Evolutionary conservation across 1,140 invertebrate species (phyloP).

Genomic region (Bombus confusus): DNA sequence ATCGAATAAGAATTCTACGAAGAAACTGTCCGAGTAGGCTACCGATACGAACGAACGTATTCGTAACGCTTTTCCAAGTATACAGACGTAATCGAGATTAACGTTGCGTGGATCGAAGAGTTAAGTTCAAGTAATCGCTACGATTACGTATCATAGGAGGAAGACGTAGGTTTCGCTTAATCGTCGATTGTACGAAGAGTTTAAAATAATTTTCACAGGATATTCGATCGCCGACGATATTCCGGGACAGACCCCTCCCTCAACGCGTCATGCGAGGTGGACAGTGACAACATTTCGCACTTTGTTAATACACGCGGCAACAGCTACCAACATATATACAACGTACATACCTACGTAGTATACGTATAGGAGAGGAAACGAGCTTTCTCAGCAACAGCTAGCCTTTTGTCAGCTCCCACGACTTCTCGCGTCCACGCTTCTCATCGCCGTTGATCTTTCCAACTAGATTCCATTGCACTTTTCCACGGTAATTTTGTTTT

Average conservation of each 20-base stretch:
- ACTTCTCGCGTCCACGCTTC: slow-evolving; percentile 68
- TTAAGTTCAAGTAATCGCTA: too few relatives aligned
- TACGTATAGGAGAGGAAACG: background rate
- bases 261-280: slow-evolving; percentile 16
- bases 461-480: slow-evolving; percentile 39
- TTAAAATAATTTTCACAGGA: background rate
- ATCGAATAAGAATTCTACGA: background rate
- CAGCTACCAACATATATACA: too few relatives aligned
- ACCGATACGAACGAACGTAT: background rate
- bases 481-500: background rate
- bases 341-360: background rate
- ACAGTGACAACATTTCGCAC: slow-evolving; percentile 41
- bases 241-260: background rate
- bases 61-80: too few relatives aligned
- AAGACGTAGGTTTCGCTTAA: too few relatives aligned
- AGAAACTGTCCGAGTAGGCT: background rate
- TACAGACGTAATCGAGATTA: too few relatives aligned
- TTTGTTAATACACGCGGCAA: slow-evolving; percentile 20
- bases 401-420: slow-evolving; percentile 66
- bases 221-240: background rate
- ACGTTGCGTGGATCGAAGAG: too few relatives aligned
- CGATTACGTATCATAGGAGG: too few relatives aligned
- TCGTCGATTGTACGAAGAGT: too few relatives aligned
- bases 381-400: slow-evolving; percentile 33
- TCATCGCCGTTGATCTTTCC: slow-evolving; percentile 67